Conservation (phyloP, 2,113 vertebrate species). For the Phylloscopus trochilus region DNA sequence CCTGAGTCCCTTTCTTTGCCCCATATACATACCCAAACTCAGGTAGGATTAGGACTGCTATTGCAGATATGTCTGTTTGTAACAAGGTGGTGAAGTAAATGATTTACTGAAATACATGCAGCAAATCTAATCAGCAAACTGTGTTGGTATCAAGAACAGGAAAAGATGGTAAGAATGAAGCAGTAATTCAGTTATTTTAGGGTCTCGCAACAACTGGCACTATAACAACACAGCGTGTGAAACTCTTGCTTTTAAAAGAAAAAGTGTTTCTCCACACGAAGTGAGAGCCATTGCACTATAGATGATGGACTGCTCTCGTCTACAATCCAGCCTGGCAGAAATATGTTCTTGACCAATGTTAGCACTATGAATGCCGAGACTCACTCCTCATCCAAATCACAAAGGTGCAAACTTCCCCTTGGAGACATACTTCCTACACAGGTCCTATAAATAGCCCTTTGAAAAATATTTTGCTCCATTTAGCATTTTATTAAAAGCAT, state of each 20-base stretch:
- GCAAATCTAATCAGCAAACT: constrained; percentile 21
- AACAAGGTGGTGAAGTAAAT: constrained; percentile 15
- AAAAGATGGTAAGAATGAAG: constrained; percentile 16
- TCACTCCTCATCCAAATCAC: not conserved
- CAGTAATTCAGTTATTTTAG: not conserved
- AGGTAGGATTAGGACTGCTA: not conserved
- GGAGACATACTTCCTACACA: constrained; percentile 7
- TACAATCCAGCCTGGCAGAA: not conserved
- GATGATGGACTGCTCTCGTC: not conserved
- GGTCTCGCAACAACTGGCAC: not conserved
- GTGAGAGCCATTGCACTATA: not conserved
- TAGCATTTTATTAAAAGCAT: constrained; percentile 63
- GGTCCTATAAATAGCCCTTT: constrained; percentile 57
- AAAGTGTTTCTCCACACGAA: not conserved
- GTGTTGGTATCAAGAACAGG: constrained; percentile 14
- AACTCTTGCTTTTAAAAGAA: not conserved
- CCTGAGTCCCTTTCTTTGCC: not conserved
- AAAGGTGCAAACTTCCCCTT: constrained; percentile 23
- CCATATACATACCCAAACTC: not conserved
- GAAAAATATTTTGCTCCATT: constrained; percentile 69
- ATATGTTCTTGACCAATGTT: not conserved
- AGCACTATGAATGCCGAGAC: not conserved
- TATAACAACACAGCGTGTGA: not conserved
- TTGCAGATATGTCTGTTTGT: not conserved
- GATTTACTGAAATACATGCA: constrained; percentile 3